These are phyloP conservation scores for Micronisus gabar DNA, from an alignment of 2,113 vertebrate genomes.

Conservation along the genomic window DNA sequence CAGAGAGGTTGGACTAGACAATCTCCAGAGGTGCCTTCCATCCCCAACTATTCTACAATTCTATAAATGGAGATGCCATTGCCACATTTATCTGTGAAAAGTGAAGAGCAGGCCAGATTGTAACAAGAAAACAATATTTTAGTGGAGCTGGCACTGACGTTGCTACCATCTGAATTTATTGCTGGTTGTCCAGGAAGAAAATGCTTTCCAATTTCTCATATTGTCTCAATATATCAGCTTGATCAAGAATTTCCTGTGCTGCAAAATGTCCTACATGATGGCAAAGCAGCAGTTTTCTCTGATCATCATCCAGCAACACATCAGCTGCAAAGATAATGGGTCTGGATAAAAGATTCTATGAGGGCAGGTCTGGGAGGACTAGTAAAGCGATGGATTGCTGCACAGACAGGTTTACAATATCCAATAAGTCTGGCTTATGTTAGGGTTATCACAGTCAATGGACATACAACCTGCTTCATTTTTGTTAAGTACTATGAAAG, in stretches of 20 bases:
- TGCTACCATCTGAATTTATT: not conserved
- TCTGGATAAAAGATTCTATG: not conserved
- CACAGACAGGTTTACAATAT: not conserved
- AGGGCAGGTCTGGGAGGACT: not conserved
- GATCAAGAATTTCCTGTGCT: not conserved
- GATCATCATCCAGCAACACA: not conserved
- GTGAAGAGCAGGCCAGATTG: not conserved
- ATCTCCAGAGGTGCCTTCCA: not conserved
- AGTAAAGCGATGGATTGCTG: not conserved
- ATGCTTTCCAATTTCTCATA: not conserved
- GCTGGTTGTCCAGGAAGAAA: not conserved
- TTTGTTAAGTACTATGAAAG: not conserved
- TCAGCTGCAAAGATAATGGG: not conserved
- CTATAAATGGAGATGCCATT: not conserved
- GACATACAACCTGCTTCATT: not conserved
- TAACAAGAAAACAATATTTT: not conserved
- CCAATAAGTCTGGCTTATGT: not conserved
- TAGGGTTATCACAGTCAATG: not conserved
- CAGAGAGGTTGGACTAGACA: not conserved
- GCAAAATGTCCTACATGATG: not conserved
- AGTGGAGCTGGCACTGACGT: not conserved
- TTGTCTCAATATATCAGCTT: not conserved
- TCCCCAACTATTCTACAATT: not conserved
- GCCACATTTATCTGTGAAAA: not conserved
- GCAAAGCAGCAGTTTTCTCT: not conserved